These are phyloP conservation scores for Octopus bimaculoides DNA, from an alignment of 1,140 invertebrate genomes.

Conservation along the genomic window DNA sequence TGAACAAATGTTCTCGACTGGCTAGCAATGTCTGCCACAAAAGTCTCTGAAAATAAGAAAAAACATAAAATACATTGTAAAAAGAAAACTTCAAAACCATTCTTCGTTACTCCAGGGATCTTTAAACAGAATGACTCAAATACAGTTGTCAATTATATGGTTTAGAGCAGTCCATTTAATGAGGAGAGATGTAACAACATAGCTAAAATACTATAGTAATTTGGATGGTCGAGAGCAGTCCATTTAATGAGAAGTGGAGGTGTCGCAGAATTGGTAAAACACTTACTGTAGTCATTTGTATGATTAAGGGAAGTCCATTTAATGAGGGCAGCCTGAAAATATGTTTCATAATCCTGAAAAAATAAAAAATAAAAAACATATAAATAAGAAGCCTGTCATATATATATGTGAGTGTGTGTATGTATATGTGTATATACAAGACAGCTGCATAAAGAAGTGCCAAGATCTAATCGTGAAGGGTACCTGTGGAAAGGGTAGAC, in stretches of 20 bases:
- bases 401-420: slow-evolving; percentile 29
- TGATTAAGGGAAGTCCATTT: slow-evolving; percentile 86
- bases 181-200: background rate
- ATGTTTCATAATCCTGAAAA: slow-evolving; percentile 67
- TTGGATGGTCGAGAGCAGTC: background rate
- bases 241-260: background rate
- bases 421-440: background rate
- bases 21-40: slow-evolving; percentile 68
- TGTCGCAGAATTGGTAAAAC: background rate
- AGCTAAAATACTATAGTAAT: slow-evolving; percentile 16
- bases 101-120: too few species aligned
- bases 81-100: too few species aligned
- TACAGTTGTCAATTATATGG: background rate
- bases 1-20: slow-evolving; percentile 76
- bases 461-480: background rate
- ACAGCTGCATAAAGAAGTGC: background rate
- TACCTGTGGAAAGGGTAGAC: background rate
- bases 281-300: slow-evolving; percentile 72
- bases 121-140: background rate
- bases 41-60: slow-evolving; percentile 56
- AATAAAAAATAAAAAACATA: slow-evolving; percentile 9
- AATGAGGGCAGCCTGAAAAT: slow-evolving; percentile 75
- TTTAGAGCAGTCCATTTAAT: background rate
- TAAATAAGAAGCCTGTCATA: slow-evolving; percentile 58
- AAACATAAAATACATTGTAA: background rate